Evolutionary conservation across 2,888 invertebrate genomes (phyloP).

Genomic region (Amiota mariae): DNA sequence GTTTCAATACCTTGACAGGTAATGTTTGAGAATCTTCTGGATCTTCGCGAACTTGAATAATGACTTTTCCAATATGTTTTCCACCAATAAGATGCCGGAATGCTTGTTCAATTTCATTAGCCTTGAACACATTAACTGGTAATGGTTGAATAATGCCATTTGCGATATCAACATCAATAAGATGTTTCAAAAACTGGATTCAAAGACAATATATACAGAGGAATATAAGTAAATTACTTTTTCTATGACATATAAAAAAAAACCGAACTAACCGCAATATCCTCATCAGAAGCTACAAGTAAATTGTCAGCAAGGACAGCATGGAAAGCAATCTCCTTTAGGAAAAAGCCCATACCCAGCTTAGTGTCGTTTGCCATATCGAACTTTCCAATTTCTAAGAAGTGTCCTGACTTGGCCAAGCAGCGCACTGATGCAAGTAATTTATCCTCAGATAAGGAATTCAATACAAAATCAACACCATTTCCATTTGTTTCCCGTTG

Average conservation of each 20-base stretch:
- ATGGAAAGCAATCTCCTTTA: slow-evolving; percentile 84
- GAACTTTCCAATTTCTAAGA: slow-evolving; percentile 90
- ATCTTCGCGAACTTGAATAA: slow-evolving; percentile 72
- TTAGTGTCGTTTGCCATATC: slow-evolving; percentile 82
- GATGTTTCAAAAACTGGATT: slow-evolving; percentile 73
- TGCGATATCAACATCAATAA: slow-evolving; percentile 79
- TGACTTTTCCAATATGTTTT: slow-evolving; percentile 86
- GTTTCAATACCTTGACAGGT: slow-evolving; percentile 64
- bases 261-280: slow-evolving; percentile 54
- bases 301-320: slow-evolving; percentile 85
- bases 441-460: slow-evolving; percentile 94
- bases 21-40: slow-evolving; percentile 53
- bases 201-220: neutral
- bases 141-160: slow-evolving; percentile 82
- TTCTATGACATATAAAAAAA: too few relatives aligned
- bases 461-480: slow-evolving; percentile 93
- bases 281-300: slow-evolving; percentile 75
- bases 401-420: slow-evolving; percentile 78
- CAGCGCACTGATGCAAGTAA: slow-evolving; percentile 81
- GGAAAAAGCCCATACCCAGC: slow-evolving; percentile 79
- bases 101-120: slow-evolving; percentile 81
- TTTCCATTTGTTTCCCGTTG: slow-evolving; percentile 84
- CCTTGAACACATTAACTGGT: slow-evolving; percentile 78
- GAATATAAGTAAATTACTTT: neutral
- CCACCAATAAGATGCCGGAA: slow-evolving; percentile 80